Percentiles rank a stretch among this genome's conserved stretches.
These are phyloP conservation scores for Drosophila robusta DNA, from an alignment of 2,888 invertebrate genomes.

Conservation along the genomic window DNA sequence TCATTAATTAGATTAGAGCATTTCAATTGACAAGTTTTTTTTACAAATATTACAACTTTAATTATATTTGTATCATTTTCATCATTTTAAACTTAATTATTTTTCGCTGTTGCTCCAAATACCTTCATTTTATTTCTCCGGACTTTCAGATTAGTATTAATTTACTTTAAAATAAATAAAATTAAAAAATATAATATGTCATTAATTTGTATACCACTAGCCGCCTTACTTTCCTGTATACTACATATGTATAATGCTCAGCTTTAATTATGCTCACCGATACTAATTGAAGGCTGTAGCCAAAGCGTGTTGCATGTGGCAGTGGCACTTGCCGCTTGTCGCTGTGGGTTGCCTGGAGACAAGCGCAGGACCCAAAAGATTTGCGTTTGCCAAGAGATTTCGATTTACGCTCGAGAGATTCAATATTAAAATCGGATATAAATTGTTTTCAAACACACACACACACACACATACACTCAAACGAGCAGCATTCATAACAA, in stretches of 20 bases:
- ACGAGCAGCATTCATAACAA: slow-evolving; percentile 59
- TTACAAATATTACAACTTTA: no score
- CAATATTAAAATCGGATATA: slow-evolving; percentile 80
- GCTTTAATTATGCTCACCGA: slow-evolving; percentile 15
- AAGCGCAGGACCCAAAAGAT: slow-evolving; percentile 23
- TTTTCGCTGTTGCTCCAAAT: no score
- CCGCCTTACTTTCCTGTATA: no score
- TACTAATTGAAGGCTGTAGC: slow-evolving; percentile 47
- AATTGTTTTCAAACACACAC: slow-evolving; percentile 56
- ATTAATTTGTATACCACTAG: no score
- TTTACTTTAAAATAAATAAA: no score
- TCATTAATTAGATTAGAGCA: no score
- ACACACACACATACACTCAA: slow-evolving; percentile 10
- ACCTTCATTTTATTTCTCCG: no score
- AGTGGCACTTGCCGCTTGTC: slow-evolving; percentile 3
- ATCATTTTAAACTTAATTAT: no score
- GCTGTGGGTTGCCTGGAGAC: slow-evolving; percentile 3
- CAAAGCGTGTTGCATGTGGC: neutral
- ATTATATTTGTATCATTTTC: no score
- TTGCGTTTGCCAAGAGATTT: slow-evolving; percentile 53
- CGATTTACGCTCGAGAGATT: slow-evolving; percentile 65
- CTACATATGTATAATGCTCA: neutral
- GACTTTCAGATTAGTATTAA: no score
- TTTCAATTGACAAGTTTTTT: no score
- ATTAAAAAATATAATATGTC: no score